Base-by-base conservation (phyloP, 2,113 vertebrate species). In the Lepus timidus region DNA sequence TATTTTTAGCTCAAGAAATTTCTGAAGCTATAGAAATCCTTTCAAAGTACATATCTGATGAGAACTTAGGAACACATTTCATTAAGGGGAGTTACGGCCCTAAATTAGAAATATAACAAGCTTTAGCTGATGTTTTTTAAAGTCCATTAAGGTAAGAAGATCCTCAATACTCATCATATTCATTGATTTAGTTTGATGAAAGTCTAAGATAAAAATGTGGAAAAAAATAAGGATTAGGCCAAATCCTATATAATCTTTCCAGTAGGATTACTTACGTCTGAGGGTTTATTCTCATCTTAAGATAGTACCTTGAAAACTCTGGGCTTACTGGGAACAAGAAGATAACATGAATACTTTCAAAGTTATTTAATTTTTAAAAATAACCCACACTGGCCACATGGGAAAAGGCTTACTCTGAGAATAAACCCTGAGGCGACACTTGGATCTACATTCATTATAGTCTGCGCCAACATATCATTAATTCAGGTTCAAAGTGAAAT, bases 331-430 rank as follows among this genome's bases (percentile, higher is more conserved):
- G 88, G 94, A 98, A 97, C 80, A 97, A 97, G 96, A 96, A 98
- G 92, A 97, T 97, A 98, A 96, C 92, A 97, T 4, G 98, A 98
- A 97, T 97, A 85, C 94, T 96, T 98, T 97, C n/a, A 97, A 98
- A 98, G 95, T 97, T 94, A 98, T 97, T 98, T 96, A 97, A 97
- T 94, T 95, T 97, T 96, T 91, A 13, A 96, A 96, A 97, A 96
- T 95, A 97, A 93, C 80, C 80, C 81, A 85, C 89, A 93, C 55
- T 88, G 94, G 95, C 74, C 94, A 96, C 84, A 85, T 92, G 95
- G 91, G 97, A 80, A 70, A 97, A 97, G 97, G 95, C 94, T 98
- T 96, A 98, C 95, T 97, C 97, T 97, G 91, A 96, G 97, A 98
- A 97, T 95, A 98, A 97, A 95, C 78, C 97, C 96, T 94, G 39